These are phyloP conservation scores for Zelostemma sp. DNA, from an alignment of 1,140 invertebrate genomes.

Conservation along the genomic window DNA sequence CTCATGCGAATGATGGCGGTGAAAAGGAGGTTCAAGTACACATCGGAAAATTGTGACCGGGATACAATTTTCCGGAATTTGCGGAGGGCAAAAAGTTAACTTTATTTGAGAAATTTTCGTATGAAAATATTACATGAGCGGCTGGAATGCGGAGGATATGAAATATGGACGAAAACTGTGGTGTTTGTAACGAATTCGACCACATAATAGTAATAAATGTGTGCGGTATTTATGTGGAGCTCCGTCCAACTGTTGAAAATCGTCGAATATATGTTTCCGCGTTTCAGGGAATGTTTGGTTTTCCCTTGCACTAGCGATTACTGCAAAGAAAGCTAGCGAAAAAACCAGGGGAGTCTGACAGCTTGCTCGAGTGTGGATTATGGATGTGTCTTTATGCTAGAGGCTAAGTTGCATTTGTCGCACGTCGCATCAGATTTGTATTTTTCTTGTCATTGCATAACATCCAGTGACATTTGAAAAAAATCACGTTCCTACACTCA, in stretches of 20 bases:
- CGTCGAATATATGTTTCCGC: conserved; percentile 14
- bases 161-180: too few relatives aligned
- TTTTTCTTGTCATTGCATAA: conserved; percentile 20
- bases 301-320: conserved; percentile 26
- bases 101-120: too few relatives aligned
- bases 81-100: neutral
- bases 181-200: too few relatives aligned
- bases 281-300: conserved; percentile 13
- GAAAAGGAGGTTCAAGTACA: conserved; percentile 8
- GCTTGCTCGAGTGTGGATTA: conserved; percentile 34
- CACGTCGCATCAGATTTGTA: conserved; percentile 30
- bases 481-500: neutral
- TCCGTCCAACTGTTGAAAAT: conserved; percentile 29
- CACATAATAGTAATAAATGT: too few relatives aligned
- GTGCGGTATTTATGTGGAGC: conserved; percentile 30
- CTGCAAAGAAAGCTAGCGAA: conserved; percentile 16
- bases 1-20: neutral
- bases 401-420: conserved; percentile 39
- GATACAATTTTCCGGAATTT: neutral
- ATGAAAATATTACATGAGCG: conserved; percentile 5
- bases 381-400: conserved; percentile 36
- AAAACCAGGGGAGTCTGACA: conserved; percentile 16
- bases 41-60: neutral
- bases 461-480: neutral
- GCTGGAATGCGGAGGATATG: neutral